Conservation (phyloP, 2,888 invertebrate genomes). For the Drosophila anomelani region DNA sequence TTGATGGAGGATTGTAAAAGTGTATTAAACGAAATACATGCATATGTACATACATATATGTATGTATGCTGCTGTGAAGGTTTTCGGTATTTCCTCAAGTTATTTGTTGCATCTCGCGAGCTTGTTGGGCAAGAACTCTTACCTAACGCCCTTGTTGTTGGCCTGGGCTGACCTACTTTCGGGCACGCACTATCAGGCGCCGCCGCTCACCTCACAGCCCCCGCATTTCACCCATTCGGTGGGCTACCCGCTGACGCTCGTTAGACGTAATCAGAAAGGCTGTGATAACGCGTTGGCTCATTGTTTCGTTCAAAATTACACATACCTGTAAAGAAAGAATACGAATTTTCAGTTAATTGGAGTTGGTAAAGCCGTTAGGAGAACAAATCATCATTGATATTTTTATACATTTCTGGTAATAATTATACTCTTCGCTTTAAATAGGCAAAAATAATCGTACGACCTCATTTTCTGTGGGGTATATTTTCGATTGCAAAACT, state of each 20-base stretch:
- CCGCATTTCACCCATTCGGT: slow-evolving; percentile 3
- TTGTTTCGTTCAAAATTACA: slow-evolving; percentile 17
- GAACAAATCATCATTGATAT: background rate
- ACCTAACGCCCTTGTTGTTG: slow-evolving; percentile 33
- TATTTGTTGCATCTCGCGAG: slow-evolving; percentile 19
- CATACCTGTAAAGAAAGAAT: slow-evolving; percentile 45
- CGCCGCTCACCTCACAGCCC: slow-evolving; percentile 8
- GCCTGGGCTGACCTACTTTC: slow-evolving; percentile 47
- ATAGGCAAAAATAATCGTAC: background rate
- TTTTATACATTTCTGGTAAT: background rate
- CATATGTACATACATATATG: background rate
- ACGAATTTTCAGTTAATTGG: slow-evolving; percentile 7
- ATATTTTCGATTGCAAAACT: slow-evolving; percentile 1
- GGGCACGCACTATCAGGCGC: slow-evolving; percentile 44
- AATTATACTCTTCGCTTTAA: background rate
- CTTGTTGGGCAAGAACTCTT: slow-evolving; percentile 19
- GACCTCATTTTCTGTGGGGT: background rate
- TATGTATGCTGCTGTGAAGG: background rate
- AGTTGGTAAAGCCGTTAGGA: background rate
- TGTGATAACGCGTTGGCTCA: slow-evolving; percentile 27
- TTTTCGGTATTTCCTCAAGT: slow-evolving; percentile 9
- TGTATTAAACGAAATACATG: background rate
- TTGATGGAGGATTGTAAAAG: background rate
- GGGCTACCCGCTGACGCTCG: slow-evolving; percentile 38
- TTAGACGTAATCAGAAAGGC: slow-evolving; percentile 33